Conservation (phyloP, 2,113 vertebrate species). For the Notothenia rossii region DNA sequence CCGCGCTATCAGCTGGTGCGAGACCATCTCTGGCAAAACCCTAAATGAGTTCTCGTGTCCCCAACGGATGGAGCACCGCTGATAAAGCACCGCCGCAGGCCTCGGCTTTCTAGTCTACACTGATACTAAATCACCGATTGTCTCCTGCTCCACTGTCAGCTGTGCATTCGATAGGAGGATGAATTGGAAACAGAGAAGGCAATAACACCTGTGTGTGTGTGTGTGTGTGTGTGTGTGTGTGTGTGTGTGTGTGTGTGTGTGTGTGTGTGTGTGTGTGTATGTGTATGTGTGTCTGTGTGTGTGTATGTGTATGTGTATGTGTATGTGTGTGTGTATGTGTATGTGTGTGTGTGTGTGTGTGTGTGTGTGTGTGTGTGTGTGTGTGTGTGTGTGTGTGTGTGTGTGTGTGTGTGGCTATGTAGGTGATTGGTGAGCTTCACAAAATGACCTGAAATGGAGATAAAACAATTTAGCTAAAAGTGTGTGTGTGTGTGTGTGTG, state of each 20-base stretch:
- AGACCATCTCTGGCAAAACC: constrained; percentile 65
- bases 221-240: constrained; percentile 14
- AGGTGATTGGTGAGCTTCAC: too few relatives aligned
- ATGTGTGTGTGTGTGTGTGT: too few relatives aligned
- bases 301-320: too few relatives aligned
- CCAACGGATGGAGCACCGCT: constrained; percentile 58
- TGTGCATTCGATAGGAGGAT: constrained; percentile 21
- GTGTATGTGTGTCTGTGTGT: not conserved
- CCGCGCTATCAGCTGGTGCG: constrained; percentile 40
- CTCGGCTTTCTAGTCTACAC: constrained; percentile 41
- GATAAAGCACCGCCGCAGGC: constrained; percentile 61
- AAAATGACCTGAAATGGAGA: too few relatives aligned
- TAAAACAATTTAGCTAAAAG: not conserved
- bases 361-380: too few relatives aligned
- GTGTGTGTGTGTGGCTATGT: too few relatives aligned
- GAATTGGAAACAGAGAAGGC: constrained; percentile 36
- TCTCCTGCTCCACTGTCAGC: constrained; percentile 9
- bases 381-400: too few relatives aligned
- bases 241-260: constrained; percentile 22
- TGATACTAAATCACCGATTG: constrained; percentile 67
- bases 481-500: not conserved
- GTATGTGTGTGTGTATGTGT: too few relatives aligned
- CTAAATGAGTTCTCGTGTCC: constrained; percentile 69
- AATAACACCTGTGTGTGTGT: constrained; percentile 34
- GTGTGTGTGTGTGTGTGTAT: not conserved